Conservation (phyloP, 2,797 vertebrate species). For the Mus minutoides region DNA sequence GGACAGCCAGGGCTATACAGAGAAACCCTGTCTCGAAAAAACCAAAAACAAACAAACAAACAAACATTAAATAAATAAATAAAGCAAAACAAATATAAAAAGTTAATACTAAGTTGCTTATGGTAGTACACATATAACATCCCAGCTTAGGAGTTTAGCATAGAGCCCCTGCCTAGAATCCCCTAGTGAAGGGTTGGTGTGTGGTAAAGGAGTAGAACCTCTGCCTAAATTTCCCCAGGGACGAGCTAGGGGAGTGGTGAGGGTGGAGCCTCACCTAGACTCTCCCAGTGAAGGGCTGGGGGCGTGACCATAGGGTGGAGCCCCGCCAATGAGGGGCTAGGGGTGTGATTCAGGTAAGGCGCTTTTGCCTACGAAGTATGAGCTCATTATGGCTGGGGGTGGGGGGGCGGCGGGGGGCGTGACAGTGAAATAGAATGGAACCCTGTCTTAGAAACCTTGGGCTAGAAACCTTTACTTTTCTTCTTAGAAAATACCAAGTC, state of each 20-base stretch:
- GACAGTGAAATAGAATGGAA: neutral
- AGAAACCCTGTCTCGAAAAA: too few relatives aligned
- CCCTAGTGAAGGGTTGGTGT: neutral
- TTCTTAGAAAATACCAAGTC: constrained; percentile 12
- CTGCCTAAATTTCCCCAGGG: neutral
- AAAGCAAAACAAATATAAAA: neutral
- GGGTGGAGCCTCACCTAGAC: neutral
- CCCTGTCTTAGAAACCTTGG: neutral
- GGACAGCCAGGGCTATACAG: too few relatives aligned
- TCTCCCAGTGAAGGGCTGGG: neutral
- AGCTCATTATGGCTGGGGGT: neutral
- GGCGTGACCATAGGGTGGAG: neutral
- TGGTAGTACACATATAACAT: neutral
- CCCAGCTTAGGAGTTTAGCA: too few relatives aligned
- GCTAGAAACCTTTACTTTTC: neutral
- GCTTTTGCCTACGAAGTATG: neutral
- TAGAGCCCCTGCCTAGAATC: too few relatives aligned
- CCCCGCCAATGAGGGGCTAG: neutral
- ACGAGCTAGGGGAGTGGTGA: neutral
- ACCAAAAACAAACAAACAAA: too few relatives aligned
- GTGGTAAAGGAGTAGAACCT: neutral
- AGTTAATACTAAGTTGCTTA: neutral
- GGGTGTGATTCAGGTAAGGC: neutral
- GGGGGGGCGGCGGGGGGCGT: neutral
- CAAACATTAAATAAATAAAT: too few relatives aligned